A percentile compares a stretch with the other conserved stretches of the same genome.
These are phyloP conservation scores for Ancistrus triradiatus DNA, from an alignment of 2,113 vertebrate species.

Conservation along the genomic window DNA sequence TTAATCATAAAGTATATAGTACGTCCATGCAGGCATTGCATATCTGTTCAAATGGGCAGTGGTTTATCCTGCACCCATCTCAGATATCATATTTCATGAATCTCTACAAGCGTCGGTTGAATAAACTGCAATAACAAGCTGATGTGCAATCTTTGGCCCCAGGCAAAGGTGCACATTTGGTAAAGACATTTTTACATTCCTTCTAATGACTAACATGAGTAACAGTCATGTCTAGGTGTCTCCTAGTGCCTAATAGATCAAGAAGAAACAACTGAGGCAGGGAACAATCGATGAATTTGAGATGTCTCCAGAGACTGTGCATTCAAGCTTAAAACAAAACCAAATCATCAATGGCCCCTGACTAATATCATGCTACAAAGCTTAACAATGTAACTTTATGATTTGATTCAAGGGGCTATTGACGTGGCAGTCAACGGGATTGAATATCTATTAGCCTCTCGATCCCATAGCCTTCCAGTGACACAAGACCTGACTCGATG, in stretches of 20 bases:
- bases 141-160: background rate
- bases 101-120: constrained; percentile 7
- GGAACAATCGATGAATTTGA: constrained; percentile 23
- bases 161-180: background rate
- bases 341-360: constrained; percentile 56
- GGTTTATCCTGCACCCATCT: background rate
- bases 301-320: constrained; percentile 54
- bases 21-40: background rate
- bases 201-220: too few species aligned
- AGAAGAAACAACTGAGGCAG: background rate
- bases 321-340: constrained; percentile 55
- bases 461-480: constrained; percentile 36
- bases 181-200: too few species aligned
- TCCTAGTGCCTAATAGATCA: too few species aligned
- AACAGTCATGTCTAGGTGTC: too few species aligned
- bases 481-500: background rate
- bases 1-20: background rate
- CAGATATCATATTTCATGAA: background rate
- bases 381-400: constrained; percentile 58
- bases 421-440: constrained; percentile 50
- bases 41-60: constrained; percentile 4
- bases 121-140: background rate
- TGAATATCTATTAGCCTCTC: constrained; percentile 51
- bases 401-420: constrained; percentile 57
- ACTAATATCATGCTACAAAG: constrained; percentile 46